Percentiles rank a stretch among this genome's conserved stretches.
These are phyloP conservation scores for Cotesia vestalis DNA, from an alignment of 1,140 invertebrate genomes.

Conservation along the genomic window DNA sequence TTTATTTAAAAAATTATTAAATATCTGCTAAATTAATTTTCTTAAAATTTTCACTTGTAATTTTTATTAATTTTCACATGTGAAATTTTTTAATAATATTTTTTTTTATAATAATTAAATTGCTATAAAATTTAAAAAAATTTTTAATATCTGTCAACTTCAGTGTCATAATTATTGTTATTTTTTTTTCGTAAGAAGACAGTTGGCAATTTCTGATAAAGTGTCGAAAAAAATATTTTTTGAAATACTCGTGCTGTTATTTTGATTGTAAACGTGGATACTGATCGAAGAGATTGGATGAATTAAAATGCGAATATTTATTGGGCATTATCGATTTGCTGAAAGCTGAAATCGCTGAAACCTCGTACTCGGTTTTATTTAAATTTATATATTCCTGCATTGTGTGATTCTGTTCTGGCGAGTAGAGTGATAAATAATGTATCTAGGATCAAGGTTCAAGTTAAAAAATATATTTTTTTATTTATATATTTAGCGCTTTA, in stretches of 20 bases:
- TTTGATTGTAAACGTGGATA: too few species aligned
- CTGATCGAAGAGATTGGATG: neutral
- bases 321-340: neutral
- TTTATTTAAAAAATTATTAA: too few species aligned
- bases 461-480: conserved; percentile 42
- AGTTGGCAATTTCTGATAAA: neutral
- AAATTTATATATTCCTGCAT: neutral
- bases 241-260: too few species aligned
- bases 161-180: neutral
- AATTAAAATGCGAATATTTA: neutral
- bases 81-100: too few species aligned
- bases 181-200: neutral
- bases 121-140: too few species aligned
- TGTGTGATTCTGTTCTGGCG: neutral
- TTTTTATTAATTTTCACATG: too few species aligned
- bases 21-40: too few species aligned
- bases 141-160: too few species aligned
- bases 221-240: neutral
- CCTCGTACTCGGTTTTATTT: conserved; percentile 1
- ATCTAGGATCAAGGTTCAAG: conserved; percentile 49
- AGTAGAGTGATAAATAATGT: conserved; percentile 46
- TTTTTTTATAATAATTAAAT: too few species aligned
- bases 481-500: neutral
- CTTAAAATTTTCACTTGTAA: too few species aligned
- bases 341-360: neutral